Evolutionary conservation across 2,797 vertebrate genomes (phyloP).

Genomic region (Gadopsis marmoratus): DNA sequence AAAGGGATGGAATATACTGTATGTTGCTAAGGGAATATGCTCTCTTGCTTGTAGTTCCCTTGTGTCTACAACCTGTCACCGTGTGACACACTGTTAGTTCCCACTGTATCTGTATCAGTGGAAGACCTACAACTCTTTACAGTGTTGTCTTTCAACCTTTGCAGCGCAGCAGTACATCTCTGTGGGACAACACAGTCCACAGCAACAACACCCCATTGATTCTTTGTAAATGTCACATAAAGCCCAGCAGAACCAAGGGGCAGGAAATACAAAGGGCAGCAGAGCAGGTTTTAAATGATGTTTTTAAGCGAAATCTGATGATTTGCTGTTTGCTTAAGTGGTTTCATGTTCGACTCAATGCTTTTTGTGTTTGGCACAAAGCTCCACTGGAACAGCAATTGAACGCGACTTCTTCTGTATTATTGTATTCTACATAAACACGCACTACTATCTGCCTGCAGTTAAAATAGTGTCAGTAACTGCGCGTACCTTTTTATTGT

Average conservation of each 20-base stretch:
- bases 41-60: conserved; percentile 8
- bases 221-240: conserved; percentile 65
- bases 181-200: conserved; percentile 44
- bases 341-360: background rate
- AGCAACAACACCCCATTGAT: conserved; percentile 58
- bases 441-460: background rate
- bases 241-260: conserved; percentile 10
- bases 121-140: conserved; percentile 28
- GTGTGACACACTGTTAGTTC: conserved; percentile 4
- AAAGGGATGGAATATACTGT: background rate
- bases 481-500: background rate
- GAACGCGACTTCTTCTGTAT: background rate
- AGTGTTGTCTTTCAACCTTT: conserved; percentile 54
- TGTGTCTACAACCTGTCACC: conserved; percentile 5
- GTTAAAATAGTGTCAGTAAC: background rate
- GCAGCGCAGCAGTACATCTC: conserved; percentile 50
- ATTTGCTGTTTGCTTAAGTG: conserved; percentile 12
- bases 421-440: background rate
- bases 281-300: conserved; percentile 14
- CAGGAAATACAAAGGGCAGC: conserved; percentile 42
- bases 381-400: background rate
- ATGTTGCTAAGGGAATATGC: background rate
- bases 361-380: background rate
- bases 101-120: conserved; percentile 16
- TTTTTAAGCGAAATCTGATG: conserved; percentile 16